phyloP scores from a whole-genome alignment of 2,113 vertebrate genomes.

The Dasyprocta punctata region DNA sequence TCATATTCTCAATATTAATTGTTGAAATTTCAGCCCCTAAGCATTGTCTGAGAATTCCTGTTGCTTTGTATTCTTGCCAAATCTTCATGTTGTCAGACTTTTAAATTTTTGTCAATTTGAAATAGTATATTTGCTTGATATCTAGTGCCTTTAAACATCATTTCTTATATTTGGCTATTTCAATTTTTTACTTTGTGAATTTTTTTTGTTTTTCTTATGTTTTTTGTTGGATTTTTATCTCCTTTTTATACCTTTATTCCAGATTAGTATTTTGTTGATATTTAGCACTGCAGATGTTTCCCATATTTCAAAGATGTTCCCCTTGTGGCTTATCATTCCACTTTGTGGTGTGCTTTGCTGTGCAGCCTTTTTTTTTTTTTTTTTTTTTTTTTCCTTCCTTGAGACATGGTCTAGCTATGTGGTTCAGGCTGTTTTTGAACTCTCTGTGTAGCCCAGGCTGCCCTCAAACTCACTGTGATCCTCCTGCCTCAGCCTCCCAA shows the following conservation, averaged over 20 bases:
- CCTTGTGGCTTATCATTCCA: not conserved
- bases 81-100: not conserved
- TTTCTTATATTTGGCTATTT: constrained; percentile 40
- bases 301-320: not conserved
- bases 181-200: constrained; percentile 13
- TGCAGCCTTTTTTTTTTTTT: not conserved
- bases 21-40: not conserved
- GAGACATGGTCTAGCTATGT: not conserved
- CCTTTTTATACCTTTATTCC: constrained; percentile 39
- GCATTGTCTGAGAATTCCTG: not conserved
- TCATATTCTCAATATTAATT: not conserved
- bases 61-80: not conserved
- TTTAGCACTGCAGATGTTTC: constrained; percentile 18
- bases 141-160: not conserved
- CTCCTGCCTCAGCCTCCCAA: not conserved
- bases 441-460: not conserved
- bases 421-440: not conserved
- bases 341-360: not conserved
- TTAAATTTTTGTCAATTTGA: not conserved
- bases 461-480: not conserved
- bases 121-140: not conserved
- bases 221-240: not conserved
- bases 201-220: not conserved
- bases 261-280: constrained; percentile 13
- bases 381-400: not conserved